These are phyloP conservation scores for Halisarca cf. caerulea DNA, from an alignment of 37 sponge, comb jelly and placozoan species.

Conservation along the genomic window DNA sequence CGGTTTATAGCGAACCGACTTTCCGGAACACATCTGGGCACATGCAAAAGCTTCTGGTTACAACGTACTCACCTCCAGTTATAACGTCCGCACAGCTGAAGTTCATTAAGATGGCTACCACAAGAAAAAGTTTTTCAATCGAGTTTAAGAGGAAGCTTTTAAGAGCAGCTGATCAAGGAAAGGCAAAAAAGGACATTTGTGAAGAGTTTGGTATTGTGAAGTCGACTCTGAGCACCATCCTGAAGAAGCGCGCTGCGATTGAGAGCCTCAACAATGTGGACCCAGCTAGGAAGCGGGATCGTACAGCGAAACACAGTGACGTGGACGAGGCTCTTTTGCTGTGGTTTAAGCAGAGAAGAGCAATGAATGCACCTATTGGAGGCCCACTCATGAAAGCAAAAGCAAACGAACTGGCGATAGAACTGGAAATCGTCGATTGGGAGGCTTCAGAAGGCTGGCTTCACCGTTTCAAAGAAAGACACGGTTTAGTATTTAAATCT, in stretches of 20 bases:
- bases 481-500: not conserved
- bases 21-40: not conserved
- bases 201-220: not conserved
- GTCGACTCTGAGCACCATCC: not conserved
- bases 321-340: conserved; percentile 6
- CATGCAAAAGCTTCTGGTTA: not conserved
- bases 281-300: not conserved
- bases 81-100: not conserved
- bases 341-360: conserved; percentile 1
- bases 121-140: not conserved
- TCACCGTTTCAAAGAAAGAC: conserved; percentile 2
- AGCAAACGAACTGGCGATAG: not conserved
- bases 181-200: conserved; percentile 3
- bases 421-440: not conserved
- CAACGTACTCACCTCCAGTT: conserved; percentile 7
- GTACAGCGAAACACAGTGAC: not conserved
- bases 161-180: not conserved
- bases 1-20: not conserved
- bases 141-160: not conserved
- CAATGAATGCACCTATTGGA: not conserved
- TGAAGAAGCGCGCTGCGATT: not conserved
- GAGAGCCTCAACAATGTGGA: not conserved
- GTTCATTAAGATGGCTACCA: not conserved
- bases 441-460: not conserved
- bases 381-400: conserved; percentile 6